These are phyloP conservation scores for Chlorodrepanis virens DNA, from an alignment of 2,113 vertebrate genomes.

Conservation along the genomic window DNA sequence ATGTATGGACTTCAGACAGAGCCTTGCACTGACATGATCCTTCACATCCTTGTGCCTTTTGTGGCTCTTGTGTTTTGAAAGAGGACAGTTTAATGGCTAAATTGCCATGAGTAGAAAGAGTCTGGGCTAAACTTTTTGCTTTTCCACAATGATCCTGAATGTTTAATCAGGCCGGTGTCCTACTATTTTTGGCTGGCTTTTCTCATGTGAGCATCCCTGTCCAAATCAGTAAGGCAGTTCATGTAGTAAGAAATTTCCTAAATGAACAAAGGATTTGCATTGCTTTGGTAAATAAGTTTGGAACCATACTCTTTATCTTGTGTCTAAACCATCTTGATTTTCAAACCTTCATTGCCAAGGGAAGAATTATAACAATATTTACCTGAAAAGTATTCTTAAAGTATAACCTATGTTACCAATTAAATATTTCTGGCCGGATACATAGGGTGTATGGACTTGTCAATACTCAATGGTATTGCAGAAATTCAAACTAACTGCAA, in stretches of 20 bases:
- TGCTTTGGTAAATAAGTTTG: not conserved
- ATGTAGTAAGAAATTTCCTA: not conserved
- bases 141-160: not conserved
- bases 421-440: not conserved
- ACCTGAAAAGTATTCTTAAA: not conserved
- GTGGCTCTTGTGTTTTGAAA: not conserved
- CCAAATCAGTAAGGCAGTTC: not conserved
- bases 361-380: not conserved
- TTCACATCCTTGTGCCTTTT: not conserved
- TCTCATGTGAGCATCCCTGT: not conserved
- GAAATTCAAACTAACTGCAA: not conserved
- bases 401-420: not conserved
- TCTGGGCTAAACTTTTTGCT: not conserved
- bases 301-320: not conserved
- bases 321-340: not conserved
- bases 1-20: not conserved
- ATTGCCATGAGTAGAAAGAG: not conserved
- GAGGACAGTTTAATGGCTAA: not conserved
- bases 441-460: not conserved
- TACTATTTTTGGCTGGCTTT: not conserved
- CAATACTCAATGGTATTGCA: not conserved
- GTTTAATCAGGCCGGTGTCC: not conserved
- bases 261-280: not conserved
- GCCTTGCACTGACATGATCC: not conserved
- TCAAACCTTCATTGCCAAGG: not conserved